Percentiles rank a stretch among this genome's conserved stretches.
These are phyloP conservation scores for honey bee (Apis mellifera) DNA, from an alignment of 1,140 invertebrate genomes.

Conservation along the genomic window Amel_HAv3.1 CM009938.2:9686001-9686500, in stretches of 20 bases:
- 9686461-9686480: not conserved
- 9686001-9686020: too few species aligned
- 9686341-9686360: slow-evolving; percentile 2
- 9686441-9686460: not conserved
- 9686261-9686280: slow-evolving; percentile 40
- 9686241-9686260: slow-evolving; percentile 38
- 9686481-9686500: too few species aligned
- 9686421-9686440: not conserved
- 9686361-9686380: not conserved
- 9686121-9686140: not conserved
- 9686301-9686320: slow-evolving; percentile 17
- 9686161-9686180: too few species aligned
- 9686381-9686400: not conserved
- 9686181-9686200: not conserved
- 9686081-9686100: too few species aligned
- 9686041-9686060: too few species aligned
- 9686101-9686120: not conserved
- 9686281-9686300: slow-evolving; percentile 14
- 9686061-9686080: too few species aligned
- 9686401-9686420: not conserved
- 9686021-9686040: too few species aligned
- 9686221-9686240: not conserved
- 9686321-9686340: not conserved
- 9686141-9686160: too few species aligned
- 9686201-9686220: not conserved